Percentiles rank a stretch among this genome's conserved stretches.
These are phyloP conservation scores for Nesoenas mayeri DNA, from an alignment of 2,113 vertebrate genomes.

Conservation along the genomic window DNA sequence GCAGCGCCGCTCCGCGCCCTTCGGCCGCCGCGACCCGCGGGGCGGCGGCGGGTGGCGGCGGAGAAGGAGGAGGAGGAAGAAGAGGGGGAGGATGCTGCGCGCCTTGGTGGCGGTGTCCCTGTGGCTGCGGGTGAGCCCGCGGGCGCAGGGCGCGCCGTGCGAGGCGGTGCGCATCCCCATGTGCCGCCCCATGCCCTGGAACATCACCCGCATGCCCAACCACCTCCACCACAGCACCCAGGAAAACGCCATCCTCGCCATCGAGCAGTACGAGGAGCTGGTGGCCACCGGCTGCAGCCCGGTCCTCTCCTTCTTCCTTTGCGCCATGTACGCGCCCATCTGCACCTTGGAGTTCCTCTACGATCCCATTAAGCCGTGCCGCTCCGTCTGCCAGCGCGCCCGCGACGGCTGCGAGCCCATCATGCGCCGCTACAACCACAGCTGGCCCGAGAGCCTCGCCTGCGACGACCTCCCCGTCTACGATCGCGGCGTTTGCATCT, in stretches of 20 bases:
- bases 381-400: conserved; percentile 79
- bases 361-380: conserved; percentile 82
- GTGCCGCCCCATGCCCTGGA: conserved; percentile 84
- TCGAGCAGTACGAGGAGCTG: conserved; percentile 82
- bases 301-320: conserved; percentile 80
- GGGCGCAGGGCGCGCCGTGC: conserved; percentile 77
- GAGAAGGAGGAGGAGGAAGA: neutral
- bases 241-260: conserved; percentile 82
- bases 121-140: conserved; percentile 68
- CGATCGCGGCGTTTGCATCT: conserved; percentile 83
- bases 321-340: conserved; percentile 84
- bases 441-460: conserved; percentile 81
- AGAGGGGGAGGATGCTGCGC: conserved; percentile 8
- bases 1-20: neutral
- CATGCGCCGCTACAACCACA: conserved; percentile 82
- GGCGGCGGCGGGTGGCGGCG: neutral
- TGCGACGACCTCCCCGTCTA: conserved; percentile 82
- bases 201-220: conserved; percentile 85
- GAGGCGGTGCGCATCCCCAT: conserved; percentile 83
- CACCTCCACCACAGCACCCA: conserved; percentile 87
- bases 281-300: conserved; percentile 80
- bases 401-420: conserved; percentile 82
- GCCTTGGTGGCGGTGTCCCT: conserved; percentile 62
- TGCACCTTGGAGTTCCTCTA: conserved; percentile 82
- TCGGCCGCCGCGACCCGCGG: neutral